These are phyloP conservation scores for Ditylenchus weischeri DNA, from an alignment of 2,888 invertebrate species.

Conservation along the genomic window DNA sequence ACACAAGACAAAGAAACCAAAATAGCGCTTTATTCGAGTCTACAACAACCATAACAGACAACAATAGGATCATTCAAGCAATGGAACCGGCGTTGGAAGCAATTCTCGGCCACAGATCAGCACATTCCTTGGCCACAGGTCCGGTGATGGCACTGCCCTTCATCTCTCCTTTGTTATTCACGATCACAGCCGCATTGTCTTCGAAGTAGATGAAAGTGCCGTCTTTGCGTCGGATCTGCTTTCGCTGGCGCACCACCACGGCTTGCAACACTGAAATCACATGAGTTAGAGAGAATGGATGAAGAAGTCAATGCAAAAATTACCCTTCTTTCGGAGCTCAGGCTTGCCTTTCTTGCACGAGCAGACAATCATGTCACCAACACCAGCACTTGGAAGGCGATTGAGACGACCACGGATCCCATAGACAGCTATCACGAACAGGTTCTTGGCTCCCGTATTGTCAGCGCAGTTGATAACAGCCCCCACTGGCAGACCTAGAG, in stretches of 20 bases:
- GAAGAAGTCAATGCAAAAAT: too few relatives aligned
- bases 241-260: slow-evolving; percentile 94
- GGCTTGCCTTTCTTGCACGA: slow-evolving; percentile 99
- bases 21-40: too few relatives aligned
- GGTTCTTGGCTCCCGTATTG: slow-evolving; percentile 97
- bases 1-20: too few relatives aligned
- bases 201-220: slow-evolving; percentile 99
- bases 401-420: slow-evolving; percentile 96
- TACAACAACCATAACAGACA: too few relatives aligned
- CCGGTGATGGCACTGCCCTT: slow-evolving; percentile 97
- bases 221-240: slow-evolving; percentile 97
- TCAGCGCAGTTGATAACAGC: slow-evolving; percentile 96
- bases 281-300: too few relatives aligned
- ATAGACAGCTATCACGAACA: slow-evolving; percentile 97
- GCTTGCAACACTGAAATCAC: slow-evolving; percentile 85
- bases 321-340: slow-evolving; percentile 89
- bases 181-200: slow-evolving; percentile 85
- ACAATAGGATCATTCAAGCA: slow-evolving; percentile 67
- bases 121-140: too few relatives aligned
- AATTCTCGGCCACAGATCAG: too few relatives aligned
- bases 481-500: slow-evolving; percentile 87
- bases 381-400: slow-evolving; percentile 92
- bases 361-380: slow-evolving; percentile 97
- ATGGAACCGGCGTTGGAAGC: slow-evolving; percentile 98
- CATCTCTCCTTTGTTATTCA: slow-evolving; percentile 99